Evolutionary conservation across 2,797 vertebrate genomes (phyloP).

Genomic region (Sebastes nivosus): DNA sequence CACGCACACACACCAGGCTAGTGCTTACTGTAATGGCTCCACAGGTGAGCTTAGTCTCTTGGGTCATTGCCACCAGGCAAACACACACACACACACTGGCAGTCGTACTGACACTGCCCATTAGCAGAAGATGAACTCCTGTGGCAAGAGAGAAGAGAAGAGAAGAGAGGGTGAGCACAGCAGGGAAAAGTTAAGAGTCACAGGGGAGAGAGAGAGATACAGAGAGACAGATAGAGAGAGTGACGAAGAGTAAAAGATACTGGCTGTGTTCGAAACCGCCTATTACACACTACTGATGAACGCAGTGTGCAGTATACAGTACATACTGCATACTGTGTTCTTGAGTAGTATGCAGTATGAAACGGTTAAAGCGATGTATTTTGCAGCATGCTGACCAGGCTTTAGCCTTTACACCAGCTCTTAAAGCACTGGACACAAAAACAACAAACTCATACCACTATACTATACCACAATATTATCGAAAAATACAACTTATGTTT

Average conservation of each 20-base stretch:
- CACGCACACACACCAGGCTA: not conserved
- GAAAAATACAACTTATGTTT: no score
- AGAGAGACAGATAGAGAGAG: not conserved
- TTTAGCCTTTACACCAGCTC: no score
- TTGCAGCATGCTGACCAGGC: accelerated
- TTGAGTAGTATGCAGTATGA: no score
- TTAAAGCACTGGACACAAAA: no score
- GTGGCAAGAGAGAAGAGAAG: constrained; percentile 5
- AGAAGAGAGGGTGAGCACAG: not conserved
- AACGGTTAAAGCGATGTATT: no score
- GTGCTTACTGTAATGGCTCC: constrained; percentile 13
- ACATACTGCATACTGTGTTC: no score
- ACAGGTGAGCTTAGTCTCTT: constrained; percentile 30
- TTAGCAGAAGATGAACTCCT: constrained; percentile 53
- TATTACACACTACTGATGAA: no score
- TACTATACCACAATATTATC: no score
- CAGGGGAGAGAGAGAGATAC: not conserved
- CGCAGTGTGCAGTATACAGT: no score
- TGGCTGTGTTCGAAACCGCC: no score
- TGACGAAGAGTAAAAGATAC: not conserved
- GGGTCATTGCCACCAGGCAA: not conserved
- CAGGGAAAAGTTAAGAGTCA: constrained; percentile 15
- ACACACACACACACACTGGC: not conserved
- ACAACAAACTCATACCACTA: no score
- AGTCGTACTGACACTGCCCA: constrained; percentile 35